Evolutionary conservation across 2,888 invertebrate species (phyloP).

Genomic region (Xanthostigma xanthostigma): DNA sequence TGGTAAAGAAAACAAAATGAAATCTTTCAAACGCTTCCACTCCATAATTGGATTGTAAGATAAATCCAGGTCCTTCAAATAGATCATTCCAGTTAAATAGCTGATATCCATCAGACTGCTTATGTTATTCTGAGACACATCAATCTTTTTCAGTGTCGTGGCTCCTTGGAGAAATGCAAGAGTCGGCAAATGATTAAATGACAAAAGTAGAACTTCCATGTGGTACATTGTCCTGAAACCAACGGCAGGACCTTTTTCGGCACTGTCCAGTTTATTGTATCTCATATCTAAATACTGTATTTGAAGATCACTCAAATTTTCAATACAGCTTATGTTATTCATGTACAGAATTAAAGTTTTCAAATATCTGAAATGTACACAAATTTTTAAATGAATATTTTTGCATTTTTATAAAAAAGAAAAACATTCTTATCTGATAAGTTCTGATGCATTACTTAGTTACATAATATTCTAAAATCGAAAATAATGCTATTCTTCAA

Average conservation of each 20-base stretch:
- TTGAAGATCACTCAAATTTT: constrained; percentile 37
- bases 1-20: constrained; percentile 23
- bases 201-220: constrained; percentile 36
- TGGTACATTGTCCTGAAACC: constrained; percentile 37
- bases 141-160: constrained; percentile 22
- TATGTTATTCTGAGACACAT: constrained; percentile 24
- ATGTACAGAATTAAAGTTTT: constrained; percentile 41
- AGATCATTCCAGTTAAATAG: constrained; percentile 21
- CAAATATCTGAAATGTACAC: constrained; percentile 31
- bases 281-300: constrained; percentile 17
- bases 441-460: no score
- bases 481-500: no score
- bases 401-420: not conserved
- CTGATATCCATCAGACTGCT: constrained; percentile 24
- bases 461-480: no score
- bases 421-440: no score
- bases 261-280: not conserved
- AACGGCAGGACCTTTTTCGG: constrained; percentile 24
- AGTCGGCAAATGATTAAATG: constrained; percentile 36
- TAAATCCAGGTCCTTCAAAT: constrained; percentile 23
- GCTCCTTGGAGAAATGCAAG: constrained; percentile 34
- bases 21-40: constrained; percentile 23
- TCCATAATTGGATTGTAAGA: constrained; percentile 23
- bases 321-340: constrained; percentile 39
- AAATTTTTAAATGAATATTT: not conserved